Conservation (phyloP, 2,113 vertebrate genomes). For the Saguinus imperator region DNA sequence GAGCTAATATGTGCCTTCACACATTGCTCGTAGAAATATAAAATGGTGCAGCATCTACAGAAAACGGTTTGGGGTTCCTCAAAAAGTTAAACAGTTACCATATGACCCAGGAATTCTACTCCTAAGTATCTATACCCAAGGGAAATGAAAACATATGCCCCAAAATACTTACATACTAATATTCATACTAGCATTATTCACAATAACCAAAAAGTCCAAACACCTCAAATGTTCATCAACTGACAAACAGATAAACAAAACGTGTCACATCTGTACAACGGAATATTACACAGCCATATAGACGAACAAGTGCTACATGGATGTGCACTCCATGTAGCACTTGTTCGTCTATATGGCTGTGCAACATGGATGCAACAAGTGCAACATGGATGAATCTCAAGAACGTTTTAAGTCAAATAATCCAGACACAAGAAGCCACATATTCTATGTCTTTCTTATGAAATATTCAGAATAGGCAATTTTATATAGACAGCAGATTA, state of each 20-base stretch:
- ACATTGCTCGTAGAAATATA: neutral
- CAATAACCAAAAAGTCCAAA: neutral
- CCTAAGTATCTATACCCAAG: neutral
- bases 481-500: neutral
- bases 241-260: neutral
- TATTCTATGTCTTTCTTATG: neutral
- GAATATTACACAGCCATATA: neutral
- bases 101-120: neutral
- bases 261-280: neutral
- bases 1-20: too few species aligned
- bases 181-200: neutral
- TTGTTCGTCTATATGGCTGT: too few species aligned
- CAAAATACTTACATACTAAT: neutral
- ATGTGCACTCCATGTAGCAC: too few species aligned
- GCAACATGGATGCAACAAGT: too few species aligned
- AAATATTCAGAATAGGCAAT: neutral
- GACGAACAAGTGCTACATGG: neutral
- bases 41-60: neutral
- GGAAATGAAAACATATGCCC: neutral
- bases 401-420: neutral
- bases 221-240: neutral
- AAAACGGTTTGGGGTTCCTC: constrained; percentile 3
- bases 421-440: neutral
- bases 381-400: neutral
- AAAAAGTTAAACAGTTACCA: neutral